Base-by-base conservation (phyloP, 2,888 invertebrate genomes). In the Perizoma flavofasciatum region DNA sequence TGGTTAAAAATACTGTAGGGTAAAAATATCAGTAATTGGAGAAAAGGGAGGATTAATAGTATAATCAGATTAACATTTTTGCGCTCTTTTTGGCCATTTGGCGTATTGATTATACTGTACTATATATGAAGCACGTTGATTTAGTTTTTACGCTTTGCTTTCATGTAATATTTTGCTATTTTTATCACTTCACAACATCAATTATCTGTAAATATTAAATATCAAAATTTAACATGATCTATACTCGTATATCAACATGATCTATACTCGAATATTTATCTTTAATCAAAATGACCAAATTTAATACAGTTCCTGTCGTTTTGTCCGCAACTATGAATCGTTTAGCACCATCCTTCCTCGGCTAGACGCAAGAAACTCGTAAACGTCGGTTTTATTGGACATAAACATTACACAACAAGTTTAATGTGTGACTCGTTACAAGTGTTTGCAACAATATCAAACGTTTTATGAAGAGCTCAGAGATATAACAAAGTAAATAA, bases 341-440 rank as follows among this genome's bases (percentile, higher is more conserved):
- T 35, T 48, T 48, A 48, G 7, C 4, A n/a, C 47, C 22, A 35
- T 10, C 34, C n/a, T 35, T 35, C 10, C 47, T 35, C 46, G 9
- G 10, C 46, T 32, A 10, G 41, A n/a, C 41, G 6, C 47, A 41
- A 45, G 33, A 49, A 68, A 59, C 63, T 67, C 58, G 56, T 67
- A 70, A 70, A 70, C 67, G 61, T 64, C 65, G 66, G 46, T 70
- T 75, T 69, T 74, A 75, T 71, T 58, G 45, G 49, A 57, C 51
- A 61, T 56, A 61, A 69, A 63, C 65, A 64, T 58, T 50, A 44
- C 53, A 46, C 43, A 55, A 54, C 45, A 46, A 50, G 43, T 43
- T 58, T 60, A 44, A 55, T 61, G 60, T 56, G 35, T 60, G 37
- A 40, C 50, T 49, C 10, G 53, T 50, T 47, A 46, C 46, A 33